These are phyloP conservation scores for Rafetus swinhoei DNA, from an alignment of 2,113 vertebrate species.

Conservation along the genomic window DNA sequence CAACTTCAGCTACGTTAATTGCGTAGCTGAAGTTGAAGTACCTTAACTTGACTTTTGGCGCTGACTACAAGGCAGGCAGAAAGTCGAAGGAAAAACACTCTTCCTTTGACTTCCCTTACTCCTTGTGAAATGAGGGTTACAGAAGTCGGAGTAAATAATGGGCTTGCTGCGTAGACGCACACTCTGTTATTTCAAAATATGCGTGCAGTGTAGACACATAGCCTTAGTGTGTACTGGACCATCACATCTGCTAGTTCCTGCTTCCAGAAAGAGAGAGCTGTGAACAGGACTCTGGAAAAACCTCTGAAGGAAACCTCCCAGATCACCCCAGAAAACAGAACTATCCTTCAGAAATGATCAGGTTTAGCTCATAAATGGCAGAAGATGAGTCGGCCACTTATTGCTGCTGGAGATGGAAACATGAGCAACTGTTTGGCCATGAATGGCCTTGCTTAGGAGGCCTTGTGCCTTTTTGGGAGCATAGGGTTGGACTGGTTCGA, in stretches of 20 bases:
- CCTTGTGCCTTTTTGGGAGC: background rate
- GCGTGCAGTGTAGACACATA: too few relatives aligned
- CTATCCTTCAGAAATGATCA: background rate
- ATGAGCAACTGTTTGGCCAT: background rate
- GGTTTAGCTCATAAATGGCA: background rate
- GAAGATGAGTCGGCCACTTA: accelerated
- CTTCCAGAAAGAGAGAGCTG: background rate
- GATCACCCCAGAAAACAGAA: background rate
- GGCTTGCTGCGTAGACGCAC: too few relatives aligned
- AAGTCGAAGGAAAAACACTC: too few relatives aligned
- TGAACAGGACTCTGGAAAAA: accelerated
- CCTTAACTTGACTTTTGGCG: too few relatives aligned
- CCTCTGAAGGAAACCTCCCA: accelerated
- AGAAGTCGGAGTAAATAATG: too few relatives aligned
- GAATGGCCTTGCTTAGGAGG: background rate
- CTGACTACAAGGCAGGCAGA: too few relatives aligned
- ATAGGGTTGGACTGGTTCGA: background rate
- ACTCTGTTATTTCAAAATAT: too few relatives aligned
- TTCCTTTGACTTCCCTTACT: too few relatives aligned
- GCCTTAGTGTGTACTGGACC: background rate
- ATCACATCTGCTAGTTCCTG: background rate
- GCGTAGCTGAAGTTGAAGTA: too few relatives aligned
- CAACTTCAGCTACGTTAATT: too few relatives aligned
- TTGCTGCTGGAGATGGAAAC: background rate
- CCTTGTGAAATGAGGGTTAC: too few relatives aligned